Percentiles rank a stretch among this genome's conserved stretches.
phyloP scores from a whole-genome alignment of 2,113 vertebrate genomes.

The Astur gentilis region DNA sequence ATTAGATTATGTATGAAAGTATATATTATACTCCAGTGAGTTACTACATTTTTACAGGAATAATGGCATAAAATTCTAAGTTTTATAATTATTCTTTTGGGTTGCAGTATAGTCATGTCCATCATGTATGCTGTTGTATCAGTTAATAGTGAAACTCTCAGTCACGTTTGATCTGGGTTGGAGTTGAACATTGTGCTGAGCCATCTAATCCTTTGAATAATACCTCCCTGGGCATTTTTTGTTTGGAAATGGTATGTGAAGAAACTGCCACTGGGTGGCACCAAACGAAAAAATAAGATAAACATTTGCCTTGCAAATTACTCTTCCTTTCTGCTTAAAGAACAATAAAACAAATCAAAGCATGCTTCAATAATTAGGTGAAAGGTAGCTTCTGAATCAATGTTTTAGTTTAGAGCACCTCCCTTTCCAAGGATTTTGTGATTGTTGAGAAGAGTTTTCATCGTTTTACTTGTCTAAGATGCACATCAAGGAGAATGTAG shows the following conservation, averaged over 20 bases:
- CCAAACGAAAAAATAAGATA: constrained; percentile 16
- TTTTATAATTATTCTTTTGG: not conserved
- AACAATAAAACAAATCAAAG: not conserved
- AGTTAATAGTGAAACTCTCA: not conserved
- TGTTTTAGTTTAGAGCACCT: not conserved
- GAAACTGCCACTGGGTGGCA: constrained; percentile 47
- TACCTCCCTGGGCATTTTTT: not conserved
- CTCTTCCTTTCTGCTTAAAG: not conserved
- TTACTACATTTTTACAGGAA: not conserved
- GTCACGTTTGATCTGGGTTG: not conserved
- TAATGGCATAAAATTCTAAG: not conserved
- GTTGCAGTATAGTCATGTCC: not conserved
- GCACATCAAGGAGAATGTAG: not conserved
- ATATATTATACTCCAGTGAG: not conserved
- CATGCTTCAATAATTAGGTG: not conserved
- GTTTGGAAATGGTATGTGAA: not conserved
- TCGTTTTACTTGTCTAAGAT: not conserved
- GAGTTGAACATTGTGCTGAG: not conserved
- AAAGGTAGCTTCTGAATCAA: not conserved
- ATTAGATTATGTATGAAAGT: not conserved
- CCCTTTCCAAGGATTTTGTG: not conserved
- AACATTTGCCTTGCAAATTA: not conserved
- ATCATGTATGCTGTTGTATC: not conserved
- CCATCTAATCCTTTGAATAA: not conserved
- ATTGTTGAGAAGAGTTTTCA: not conserved